These are phyloP conservation scores for Athalia rosae DNA, from an alignment of 2,888 invertebrate species.

Conservation along the genomic window DNA sequence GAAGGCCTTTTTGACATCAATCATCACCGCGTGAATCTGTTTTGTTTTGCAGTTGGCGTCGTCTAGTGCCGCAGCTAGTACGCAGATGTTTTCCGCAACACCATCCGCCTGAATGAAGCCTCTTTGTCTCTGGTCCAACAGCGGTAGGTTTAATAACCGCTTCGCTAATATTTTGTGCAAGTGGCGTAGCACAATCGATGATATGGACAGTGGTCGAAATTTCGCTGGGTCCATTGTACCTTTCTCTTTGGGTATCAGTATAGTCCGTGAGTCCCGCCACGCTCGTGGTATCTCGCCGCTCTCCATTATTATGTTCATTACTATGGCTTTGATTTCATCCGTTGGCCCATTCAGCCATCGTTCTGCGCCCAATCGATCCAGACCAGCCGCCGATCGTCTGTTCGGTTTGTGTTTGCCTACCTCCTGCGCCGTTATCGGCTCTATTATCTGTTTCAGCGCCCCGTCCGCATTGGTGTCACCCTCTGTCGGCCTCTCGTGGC, in stretches of 20 bases:
- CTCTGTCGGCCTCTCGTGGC: no score
- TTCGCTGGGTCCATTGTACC: background rate
- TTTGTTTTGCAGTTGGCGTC: no score
- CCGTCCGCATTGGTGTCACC: no score
- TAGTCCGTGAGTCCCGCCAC: background rate
- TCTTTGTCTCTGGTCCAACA: constrained; percentile 34
- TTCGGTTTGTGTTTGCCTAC: background rate
- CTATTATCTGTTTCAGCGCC: no score
- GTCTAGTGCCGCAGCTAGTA: constrained; percentile 9
- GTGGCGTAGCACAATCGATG: constrained; percentile 43
- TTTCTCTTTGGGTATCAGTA: background rate
- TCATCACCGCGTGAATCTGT: no score
- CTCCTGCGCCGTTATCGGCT: no score
- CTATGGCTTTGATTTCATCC: background rate
- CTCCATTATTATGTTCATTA: background rate
- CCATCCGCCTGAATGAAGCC: constrained; percentile 48
- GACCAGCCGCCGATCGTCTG: background rate
- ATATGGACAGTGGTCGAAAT: constrained; percentile 48
- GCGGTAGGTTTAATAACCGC: background rate
- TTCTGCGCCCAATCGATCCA: background rate
- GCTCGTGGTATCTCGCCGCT: background rate
- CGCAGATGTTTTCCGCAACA: constrained; percentile 35
- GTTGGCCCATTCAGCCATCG: background rate
- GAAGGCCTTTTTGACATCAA: no score
- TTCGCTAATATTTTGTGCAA: constrained; percentile 47